Percentiles rank a stretch among this genome's conserved stretches.
These are phyloP conservation scores for Tricholaema leucomelas DNA, from an alignment of 2,113 vertebrate genomes.

Conservation along the genomic window DNA sequence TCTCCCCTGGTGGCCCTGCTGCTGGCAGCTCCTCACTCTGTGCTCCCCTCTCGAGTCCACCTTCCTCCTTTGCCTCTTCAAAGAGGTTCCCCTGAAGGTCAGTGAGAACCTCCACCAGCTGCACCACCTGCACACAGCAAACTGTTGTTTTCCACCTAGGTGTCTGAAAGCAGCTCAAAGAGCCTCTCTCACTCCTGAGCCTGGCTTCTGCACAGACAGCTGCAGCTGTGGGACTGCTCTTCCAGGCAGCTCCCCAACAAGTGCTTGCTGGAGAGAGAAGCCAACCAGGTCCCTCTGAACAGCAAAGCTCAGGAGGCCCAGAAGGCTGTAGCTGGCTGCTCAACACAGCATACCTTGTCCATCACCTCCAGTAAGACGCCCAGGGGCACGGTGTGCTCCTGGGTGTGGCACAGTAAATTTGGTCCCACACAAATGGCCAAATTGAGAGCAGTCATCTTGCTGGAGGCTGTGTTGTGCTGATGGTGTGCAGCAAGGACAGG, in stretches of 20 bases:
- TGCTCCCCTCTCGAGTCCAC: too few relatives aligned
- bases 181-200: too few relatives aligned
- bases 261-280: background rate
- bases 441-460: slow-evolving; percentile 85
- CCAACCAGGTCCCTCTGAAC: background rate
- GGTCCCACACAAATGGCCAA: slow-evolving; percentile 84
- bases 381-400: slow-evolving; percentile 33
- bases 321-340: rapidly evolving
- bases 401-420: slow-evolving; percentile 75
- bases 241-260: rapidly evolving
- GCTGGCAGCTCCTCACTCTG: too few relatives aligned
- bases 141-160: too few relatives aligned
- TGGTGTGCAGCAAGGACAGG: slow-evolving; percentile 79
- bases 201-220: too few relatives aligned
- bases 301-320: rapidly evolving
- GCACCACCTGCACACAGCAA: too few relatives aligned
- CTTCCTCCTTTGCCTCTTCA: too few relatives aligned
- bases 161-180: too few relatives aligned
- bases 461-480: slow-evolving; percentile 65
- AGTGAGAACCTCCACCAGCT: too few relatives aligned
- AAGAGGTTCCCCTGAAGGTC: too few relatives aligned
- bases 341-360: slow-evolving; percentile 56
- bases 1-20: background rate
- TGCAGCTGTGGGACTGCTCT: background rate
- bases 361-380: slow-evolving; percentile 64